Conservation (phyloP, 2,113 vertebrate genomes). For the Scopus umbretta region DNA sequence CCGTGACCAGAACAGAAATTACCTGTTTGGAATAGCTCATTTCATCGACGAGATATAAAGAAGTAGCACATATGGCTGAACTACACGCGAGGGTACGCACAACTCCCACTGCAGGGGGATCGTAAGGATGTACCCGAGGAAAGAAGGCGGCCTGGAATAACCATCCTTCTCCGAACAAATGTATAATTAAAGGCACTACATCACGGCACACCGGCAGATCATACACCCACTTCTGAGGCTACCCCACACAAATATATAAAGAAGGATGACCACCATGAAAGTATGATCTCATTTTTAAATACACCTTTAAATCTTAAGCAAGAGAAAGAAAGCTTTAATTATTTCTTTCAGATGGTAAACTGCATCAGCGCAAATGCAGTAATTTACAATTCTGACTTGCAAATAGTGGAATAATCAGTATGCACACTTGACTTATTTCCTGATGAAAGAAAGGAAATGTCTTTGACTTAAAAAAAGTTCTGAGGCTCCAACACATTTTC, state of each 20-base stretch:
- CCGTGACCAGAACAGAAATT: neutral
- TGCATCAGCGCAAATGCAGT: neutral
- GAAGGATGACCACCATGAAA: neutral
- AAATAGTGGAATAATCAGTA: neutral
- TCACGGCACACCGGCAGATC: neutral
- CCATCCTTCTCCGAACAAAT: neutral
- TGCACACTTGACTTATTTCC: neutral
- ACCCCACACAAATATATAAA: neutral
- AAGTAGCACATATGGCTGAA: constrained; percentile 3
- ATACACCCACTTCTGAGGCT: neutral
- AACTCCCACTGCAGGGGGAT: neutral
- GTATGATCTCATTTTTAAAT: constrained; percentile 58
- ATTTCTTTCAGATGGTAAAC: constrained; percentile 39
- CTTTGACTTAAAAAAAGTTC: neutral
- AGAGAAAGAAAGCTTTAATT: constrained; percentile 36
- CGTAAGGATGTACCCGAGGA: neutral
- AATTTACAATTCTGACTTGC: constrained; percentile 10
- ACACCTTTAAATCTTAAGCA: neutral
- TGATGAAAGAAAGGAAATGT: neutral
- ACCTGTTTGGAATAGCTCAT: neutral
- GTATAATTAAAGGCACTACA: constrained; percentile 33
- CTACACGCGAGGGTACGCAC: neutral
- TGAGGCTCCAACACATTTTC: neutral
- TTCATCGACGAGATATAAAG: constrained; percentile 29
- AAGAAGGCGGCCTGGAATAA: neutral